Conservation (phyloP, 2,797 vertebrate genomes). For the Dipus sagitta region DNA sequence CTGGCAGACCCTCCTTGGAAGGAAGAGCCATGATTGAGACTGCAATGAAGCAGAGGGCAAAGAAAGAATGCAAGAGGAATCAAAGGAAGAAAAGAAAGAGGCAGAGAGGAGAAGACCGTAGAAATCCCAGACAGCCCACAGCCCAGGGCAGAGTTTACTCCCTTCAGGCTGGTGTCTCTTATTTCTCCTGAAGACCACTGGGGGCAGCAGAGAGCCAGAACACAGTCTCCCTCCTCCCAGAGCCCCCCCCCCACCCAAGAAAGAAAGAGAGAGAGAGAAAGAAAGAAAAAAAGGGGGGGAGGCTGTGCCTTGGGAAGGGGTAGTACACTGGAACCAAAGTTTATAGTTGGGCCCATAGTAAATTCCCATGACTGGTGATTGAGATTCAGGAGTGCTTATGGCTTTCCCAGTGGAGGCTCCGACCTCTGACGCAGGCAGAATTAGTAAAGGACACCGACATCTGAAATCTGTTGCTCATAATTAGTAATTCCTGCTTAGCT, state of each 20-base stretch:
- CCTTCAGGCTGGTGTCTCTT: not conserved
- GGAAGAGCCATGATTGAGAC: not conserved
- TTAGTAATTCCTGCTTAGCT: not conserved
- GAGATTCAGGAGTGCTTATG: not conserved
- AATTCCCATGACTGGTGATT: too few species aligned
- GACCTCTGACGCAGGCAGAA: not conserved
- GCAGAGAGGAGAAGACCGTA: not conserved
- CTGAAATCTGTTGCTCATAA: not conserved
- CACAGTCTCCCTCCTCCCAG: not conserved
- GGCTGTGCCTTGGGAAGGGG: too few species aligned
- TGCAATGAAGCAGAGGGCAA: not conserved
- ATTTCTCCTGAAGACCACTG: not conserved
- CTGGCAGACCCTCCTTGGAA: not conserved
- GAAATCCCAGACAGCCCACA: too few species aligned
- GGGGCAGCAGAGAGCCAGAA: conserved; percentile 55
- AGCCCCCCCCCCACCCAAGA: too few species aligned
- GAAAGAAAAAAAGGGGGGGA: too few species aligned
- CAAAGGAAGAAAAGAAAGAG: not conserved
- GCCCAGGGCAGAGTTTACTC: not conserved
- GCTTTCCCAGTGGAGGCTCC: not conserved
- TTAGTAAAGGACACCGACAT: not conserved
- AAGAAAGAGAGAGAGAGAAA: too few species aligned
- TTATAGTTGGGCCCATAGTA: not conserved
- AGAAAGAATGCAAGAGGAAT: not conserved
- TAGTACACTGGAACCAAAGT: too few species aligned